Base-by-base conservation (phyloP, 2,113 vertebrate genomes). In the Fulica atra region DNA sequence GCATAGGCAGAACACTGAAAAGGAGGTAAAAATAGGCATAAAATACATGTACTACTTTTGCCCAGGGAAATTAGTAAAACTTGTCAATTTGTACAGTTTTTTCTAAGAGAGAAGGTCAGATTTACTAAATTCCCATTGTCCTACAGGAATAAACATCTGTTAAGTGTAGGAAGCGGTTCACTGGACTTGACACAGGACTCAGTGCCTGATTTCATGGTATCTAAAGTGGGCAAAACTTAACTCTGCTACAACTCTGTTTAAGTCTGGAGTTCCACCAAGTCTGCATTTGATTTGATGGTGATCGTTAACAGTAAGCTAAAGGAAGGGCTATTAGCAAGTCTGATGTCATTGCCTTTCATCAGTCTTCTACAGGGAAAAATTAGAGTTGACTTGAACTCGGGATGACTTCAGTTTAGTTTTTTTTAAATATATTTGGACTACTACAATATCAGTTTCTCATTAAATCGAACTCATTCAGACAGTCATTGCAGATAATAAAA, bases 291-390 rank as follows among this genome's bases (percentile, higher is more conserved):
- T 91, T 83, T 48, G 33, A 69, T 46, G 73, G 89, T 95, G 83
- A 86, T 87, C 74, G 44, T 88, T 85, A 86, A 81, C 53, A 95
- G 79, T 70, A 80, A 83, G 36, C 77, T 89, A 84, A 91, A 95
- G 50, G 73, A 95, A 96, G 82, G 81, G 54, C 64, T 87, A 91
- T 95, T 97, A 97, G 89, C 85, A 94, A 97, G 82, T 81, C 93
- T 97, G 95, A 96, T 86, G 65, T 96, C 96, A 97, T 86, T 95
- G 96, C 60, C 74, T 96, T 97, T 94, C 90, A 91, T 96, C 86
- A 66, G 81, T 91, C 92, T 94, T 88, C 88, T 69, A 81, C 57
- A 91, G 50, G 26, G 50, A 92, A 95, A 94, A 96, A 95, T 94
- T 66, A 95, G 80, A 92, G 86, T 81, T 97, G 96, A 93, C 96